Evolutionary conservation across 1,140 invertebrate genomes (phyloP).

Genomic region (Wiebesia pumilae): DNA sequence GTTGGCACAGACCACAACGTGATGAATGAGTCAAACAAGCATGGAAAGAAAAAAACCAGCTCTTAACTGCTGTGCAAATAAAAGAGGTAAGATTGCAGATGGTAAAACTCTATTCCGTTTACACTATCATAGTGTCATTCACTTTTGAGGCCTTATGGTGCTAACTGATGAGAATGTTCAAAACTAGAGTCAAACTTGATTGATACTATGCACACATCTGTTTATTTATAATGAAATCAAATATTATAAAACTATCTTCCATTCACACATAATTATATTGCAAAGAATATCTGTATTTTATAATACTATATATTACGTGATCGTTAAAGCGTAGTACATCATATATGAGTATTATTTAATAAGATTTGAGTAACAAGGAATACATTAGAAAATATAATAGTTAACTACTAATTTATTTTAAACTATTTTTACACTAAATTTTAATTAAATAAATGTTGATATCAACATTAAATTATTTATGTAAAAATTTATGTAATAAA

Average conservation of each 20-base stretch:
- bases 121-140: neutral
- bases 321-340: neutral
- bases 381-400: too few relatives aligned
- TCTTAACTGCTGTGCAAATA: neutral
- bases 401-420: too few relatives aligned
- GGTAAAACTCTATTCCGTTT: constrained; percentile 27
- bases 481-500: too few relatives aligned
- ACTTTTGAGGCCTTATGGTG: neutral
- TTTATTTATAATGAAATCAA: neutral
- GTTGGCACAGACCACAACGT: neutral
- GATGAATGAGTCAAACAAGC: constrained; percentile 19
- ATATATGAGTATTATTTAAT: neutral
- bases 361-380: neutral
- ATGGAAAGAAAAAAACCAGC: neutral
- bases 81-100: constrained; percentile 7
- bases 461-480: too few relatives aligned
- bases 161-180: neutral
- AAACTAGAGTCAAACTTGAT: constrained; percentile 5
- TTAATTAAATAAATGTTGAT: too few relatives aligned
- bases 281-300: neutral
- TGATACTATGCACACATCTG: neutral
- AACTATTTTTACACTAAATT: too few relatives aligned
- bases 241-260: neutral
- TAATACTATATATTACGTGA: neutral
- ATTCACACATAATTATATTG: neutral